A percentile compares a stretch with the other conserved stretches of the same genome.
Evolutionary conservation across 2,113 vertebrate species (phyloP).

Genomic region (Rynchops niger): DNA sequence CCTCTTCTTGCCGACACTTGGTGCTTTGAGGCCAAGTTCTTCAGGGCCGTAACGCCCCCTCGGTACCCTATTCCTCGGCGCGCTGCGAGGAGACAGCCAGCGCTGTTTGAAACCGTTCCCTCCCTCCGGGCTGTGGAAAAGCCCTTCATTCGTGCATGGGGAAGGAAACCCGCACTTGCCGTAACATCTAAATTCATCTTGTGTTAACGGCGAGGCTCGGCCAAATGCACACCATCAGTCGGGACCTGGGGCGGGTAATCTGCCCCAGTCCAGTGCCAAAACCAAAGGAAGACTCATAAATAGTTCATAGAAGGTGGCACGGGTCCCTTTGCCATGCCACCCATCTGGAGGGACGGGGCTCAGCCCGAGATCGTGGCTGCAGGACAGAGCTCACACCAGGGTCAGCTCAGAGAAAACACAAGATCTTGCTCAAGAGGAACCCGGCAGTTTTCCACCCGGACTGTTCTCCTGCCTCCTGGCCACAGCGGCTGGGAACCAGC

Average conservation of each 20-base stretch:
- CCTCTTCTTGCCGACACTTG: neutral
- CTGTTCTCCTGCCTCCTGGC: neutral
- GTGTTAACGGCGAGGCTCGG: rapidly evolving
- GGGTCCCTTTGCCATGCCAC: rapidly evolving
- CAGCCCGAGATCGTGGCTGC: neutral
- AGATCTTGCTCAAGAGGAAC: rapidly evolving
- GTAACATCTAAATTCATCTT: neutral
- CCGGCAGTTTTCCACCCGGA: rapidly evolving
- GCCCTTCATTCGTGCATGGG: rapidly evolving
- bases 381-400: neutral
- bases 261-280: neutral
- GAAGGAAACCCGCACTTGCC: rapidly evolving
- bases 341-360: rapidly evolving
- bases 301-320: neutral
- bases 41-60: rapidly evolving
- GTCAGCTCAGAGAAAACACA: rapidly evolving
- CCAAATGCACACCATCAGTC: rapidly evolving
- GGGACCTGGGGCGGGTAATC: neutral
- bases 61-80: neutral
- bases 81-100: rapidly evolving
- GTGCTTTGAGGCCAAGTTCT: neutral
- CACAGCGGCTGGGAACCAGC: neutral
- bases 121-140: neutral
- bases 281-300: neutral
- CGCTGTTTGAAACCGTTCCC: rapidly evolving